A percentile compares a stretch with the other conserved stretches of the same genome.
Evolutionary conservation across 2,113 vertebrate species (phyloP).

Genomic region (Nothobranchius kuhntae): DNA sequence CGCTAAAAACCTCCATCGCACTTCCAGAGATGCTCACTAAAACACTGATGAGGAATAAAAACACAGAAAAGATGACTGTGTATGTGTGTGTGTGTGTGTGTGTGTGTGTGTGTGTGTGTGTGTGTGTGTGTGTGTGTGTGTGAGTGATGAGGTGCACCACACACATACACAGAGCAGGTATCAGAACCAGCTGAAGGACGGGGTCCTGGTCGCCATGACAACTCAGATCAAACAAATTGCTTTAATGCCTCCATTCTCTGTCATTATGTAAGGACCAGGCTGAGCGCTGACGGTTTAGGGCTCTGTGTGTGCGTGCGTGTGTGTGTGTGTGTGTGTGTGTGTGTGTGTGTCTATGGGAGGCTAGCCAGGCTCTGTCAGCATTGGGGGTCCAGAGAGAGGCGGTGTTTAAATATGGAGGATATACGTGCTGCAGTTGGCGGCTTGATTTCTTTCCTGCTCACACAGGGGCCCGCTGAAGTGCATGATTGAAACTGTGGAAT

Average conservation of each 20-base stretch:
- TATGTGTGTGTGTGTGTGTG: background rate
- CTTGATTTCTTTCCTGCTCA: constrained; percentile 62
- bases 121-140: no score
- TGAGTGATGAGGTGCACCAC: constrained; percentile 19
- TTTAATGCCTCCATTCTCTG: constrained; percentile 78
- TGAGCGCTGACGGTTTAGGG: constrained; percentile 71
- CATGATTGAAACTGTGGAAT: constrained; percentile 36
- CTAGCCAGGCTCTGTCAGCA: constrained; percentile 69
- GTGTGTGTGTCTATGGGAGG: constrained; percentile 14
- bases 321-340: no score
- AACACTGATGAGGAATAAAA: no score
- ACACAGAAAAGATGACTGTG: background rate
- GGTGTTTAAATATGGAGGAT: constrained; percentile 58
- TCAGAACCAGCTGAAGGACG: constrained; percentile 74
- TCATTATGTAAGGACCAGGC: constrained; percentile 75
- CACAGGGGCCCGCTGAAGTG: constrained; percentile 49
- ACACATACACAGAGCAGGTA: constrained; percentile 37
- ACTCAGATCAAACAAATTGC: constrained; percentile 80
- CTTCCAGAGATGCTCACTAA: no score
- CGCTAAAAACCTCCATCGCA: no score
- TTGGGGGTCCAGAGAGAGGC: constrained; percentile 46
- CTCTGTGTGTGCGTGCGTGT: constrained; percentile 30
- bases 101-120: no score
- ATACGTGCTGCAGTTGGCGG: constrained; percentile 49
- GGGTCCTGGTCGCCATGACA: constrained; percentile 71